These are phyloP conservation scores for Actias luna DNA, from an alignment of 2,888 invertebrate genomes.

Conservation along the genomic window DNA sequence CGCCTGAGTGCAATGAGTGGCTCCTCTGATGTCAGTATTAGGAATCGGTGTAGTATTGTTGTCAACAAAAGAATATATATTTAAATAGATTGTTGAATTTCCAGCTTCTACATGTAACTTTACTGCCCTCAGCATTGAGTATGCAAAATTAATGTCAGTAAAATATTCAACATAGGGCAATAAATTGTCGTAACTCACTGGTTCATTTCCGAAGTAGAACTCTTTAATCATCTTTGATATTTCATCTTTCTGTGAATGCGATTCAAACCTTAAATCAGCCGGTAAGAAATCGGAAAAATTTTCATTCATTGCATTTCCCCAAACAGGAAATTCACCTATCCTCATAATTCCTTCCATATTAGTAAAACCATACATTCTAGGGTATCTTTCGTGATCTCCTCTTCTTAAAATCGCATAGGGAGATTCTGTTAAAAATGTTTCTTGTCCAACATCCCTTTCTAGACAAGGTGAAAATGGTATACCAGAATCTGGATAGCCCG, in stretches of 20 bases:
- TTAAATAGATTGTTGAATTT: conserved; percentile 33
- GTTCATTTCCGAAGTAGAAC: conserved; percentile 38
- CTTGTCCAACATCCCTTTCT: conserved; percentile 31
- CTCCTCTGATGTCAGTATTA: conserved; percentile 18
- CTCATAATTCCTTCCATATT: conserved; percentile 45
- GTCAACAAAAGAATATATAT: conserved; percentile 32
- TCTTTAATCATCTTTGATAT: conserved; percentile 29
- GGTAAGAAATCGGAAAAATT: conserved; percentile 41
- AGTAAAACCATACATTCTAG: conserved; percentile 41
- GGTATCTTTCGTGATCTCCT: conserved; percentile 27
- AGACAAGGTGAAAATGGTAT: conserved; percentile 36
- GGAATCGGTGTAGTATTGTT: conserved; percentile 24
- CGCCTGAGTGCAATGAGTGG: conserved; percentile 28
- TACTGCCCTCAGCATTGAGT: conserved; percentile 31
- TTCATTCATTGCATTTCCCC: conserved; percentile 33
- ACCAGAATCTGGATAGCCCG: conserved; percentile 9
- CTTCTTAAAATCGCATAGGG: conserved; percentile 34
- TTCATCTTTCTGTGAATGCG: conserved; percentile 28
- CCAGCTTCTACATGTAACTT: conserved; percentile 30
- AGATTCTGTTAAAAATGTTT: conserved; percentile 34
- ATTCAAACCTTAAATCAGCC: conserved; percentile 26
- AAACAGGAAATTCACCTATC: conserved; percentile 26
- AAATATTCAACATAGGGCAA: conserved; percentile 31
- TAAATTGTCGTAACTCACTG: conserved; percentile 23
- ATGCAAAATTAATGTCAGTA: conserved; percentile 49